Evolutionary conservation across 2,797 vertebrate species (phyloP), one percentile per base, ranked within the genome.

Genomic region (Valencia hispanica): DNA sequence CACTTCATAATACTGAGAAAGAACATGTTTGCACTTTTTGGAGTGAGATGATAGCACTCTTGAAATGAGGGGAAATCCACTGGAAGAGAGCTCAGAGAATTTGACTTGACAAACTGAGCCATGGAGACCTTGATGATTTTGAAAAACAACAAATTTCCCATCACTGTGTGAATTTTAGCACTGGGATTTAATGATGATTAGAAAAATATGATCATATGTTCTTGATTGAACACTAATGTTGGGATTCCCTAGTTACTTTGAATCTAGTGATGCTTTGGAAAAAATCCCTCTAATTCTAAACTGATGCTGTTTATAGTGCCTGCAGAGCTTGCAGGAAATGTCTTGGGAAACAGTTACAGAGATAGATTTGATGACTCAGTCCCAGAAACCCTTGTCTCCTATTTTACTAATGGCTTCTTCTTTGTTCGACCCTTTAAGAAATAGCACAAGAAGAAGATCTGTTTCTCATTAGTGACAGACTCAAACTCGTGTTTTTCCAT

Each of bases 391-490:
- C 83, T 83, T 85, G 66, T 78, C 91, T 84, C 86, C 86, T 22
- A 80, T 86, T 80, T 34, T 72, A 71, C 14, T 75, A 32, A 79
- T 51, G n/a, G 66, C 79, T 63, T 73, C 77, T 57, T 61, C 75
- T 79, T 80, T 32, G 72, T 77, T 70, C 72, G 57, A 30, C 69
- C 36, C 76, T 57, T 70, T 30, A 55, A 66, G 51, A 68, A 59
- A 83, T 91, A 92, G 92, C 89, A 84, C 59, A 59, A 85, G 75
- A 80, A 50, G 73, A 81, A 68, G 32, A 78, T 68, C 91, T 94
- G 94, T 85, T 94, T 94, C 85, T 80, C 85, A 94, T 95, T 94
- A 95, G 1, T 73, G 80, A 80, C 55, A 72, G 82, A 93, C 83
- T 92, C 86, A 84, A 87, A 84, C 83, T 87, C 69, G 78, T 80